Conservation (phyloP, 2,797 vertebrate genomes). For the Acanthurus leucopareius region DNA sequence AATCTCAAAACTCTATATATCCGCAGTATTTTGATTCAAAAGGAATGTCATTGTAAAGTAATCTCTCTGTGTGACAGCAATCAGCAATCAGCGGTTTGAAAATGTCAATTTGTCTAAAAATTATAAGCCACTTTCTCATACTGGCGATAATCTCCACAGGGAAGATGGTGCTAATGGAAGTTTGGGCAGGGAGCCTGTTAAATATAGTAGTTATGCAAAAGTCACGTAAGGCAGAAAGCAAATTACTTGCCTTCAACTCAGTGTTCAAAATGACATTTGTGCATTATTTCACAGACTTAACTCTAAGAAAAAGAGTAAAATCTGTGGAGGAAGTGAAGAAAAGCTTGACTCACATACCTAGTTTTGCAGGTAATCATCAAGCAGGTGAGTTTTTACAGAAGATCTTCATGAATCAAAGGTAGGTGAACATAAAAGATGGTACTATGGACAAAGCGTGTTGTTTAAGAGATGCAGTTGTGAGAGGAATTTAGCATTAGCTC, state of each 20-base stretch:
- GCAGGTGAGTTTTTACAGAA: neutral
- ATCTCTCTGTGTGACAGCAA: constrained; percentile 72
- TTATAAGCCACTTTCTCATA: constrained; percentile 65
- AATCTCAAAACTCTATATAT: constrained; percentile 31
- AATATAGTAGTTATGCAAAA: constrained; percentile 50
- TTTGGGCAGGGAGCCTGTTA: constrained; percentile 62
- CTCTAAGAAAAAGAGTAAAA: neutral
- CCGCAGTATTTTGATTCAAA: constrained; percentile 39
- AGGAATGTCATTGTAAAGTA: constrained; percentile 61
- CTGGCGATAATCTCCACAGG: constrained; percentile 66
- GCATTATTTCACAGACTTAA: neutral
- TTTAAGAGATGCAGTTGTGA: neutral
- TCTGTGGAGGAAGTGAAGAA: neutral
- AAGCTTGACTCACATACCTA: neutral
- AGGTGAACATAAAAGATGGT: neutral
- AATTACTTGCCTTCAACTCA: constrained; percentile 13
- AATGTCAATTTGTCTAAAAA: constrained; percentile 69
- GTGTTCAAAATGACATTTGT: constrained; percentile 10
- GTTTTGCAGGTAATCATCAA: neutral
- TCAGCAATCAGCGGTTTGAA: constrained; percentile 71
- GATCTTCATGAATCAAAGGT: neutral
- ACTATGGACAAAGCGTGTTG: neutral
- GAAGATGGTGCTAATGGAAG: constrained; percentile 68
- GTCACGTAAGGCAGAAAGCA: constrained; percentile 43
- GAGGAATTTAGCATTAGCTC: too few species aligned